Percentiles rank a stretch among this genome's conserved stretches.
phyloP scores from a whole-genome alignment of 2,797 vertebrate genomes.

The Manis javanica region DNA sequence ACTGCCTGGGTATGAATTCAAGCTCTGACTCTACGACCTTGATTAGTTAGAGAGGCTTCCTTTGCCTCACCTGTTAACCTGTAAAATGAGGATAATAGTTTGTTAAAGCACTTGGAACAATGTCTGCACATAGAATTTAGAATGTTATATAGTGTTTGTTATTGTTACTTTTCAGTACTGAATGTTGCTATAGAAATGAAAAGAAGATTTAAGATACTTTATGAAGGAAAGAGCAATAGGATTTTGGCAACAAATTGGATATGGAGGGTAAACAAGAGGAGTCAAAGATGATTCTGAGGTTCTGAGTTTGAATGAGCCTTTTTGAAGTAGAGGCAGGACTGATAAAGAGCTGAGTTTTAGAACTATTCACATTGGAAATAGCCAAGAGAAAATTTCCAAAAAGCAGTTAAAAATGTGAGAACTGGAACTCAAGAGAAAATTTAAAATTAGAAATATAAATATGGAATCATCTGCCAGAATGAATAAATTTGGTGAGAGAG shows the following conservation, averaged over 20 bases:
- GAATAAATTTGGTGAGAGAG: neutral
- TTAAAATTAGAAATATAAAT: neutral
- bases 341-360: neutral
- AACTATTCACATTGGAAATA: neutral
- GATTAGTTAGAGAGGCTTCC: neutral
- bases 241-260: neutral
- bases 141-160: neutral
- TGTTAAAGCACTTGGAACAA: neutral
- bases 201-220: neutral
- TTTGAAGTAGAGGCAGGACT: neutral
- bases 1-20: neutral
- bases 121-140: neutral
- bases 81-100: neutral
- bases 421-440: neutral
- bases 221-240: neutral
- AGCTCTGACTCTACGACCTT: neutral
- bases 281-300: neutral
- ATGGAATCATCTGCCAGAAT: neutral
- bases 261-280: neutral
- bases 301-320: neutral
- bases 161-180: neutral
- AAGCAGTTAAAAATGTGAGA: neutral
- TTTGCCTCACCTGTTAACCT: neutral
- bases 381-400: neutral
- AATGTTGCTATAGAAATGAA: neutral